Conservation (phyloP, 2,888 invertebrate genomes). For the Elmis aenea region DNA sequence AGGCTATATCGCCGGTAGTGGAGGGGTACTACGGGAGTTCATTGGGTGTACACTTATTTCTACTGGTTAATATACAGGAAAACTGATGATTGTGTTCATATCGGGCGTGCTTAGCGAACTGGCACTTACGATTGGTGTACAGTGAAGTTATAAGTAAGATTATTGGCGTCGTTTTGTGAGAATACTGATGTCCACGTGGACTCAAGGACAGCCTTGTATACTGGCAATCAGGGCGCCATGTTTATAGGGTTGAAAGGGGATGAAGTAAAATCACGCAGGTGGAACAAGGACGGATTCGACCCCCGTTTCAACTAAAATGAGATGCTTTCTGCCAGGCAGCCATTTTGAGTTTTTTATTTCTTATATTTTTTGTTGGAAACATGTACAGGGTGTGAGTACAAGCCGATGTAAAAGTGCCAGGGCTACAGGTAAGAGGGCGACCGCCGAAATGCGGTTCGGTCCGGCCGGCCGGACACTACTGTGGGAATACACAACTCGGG, state of each 20-base stretch:
- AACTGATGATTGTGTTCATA: constrained; percentile 39
- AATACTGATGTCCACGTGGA: constrained; percentile 41
- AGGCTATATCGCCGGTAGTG: constrained; percentile 8
- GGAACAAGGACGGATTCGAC: constrained; percentile 49
- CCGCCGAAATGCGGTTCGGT: constrained; percentile 6
- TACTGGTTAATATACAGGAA: constrained; percentile 18
- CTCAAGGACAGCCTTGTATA: constrained; percentile 45
- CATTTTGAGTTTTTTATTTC: constrained; percentile 62
- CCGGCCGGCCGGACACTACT: constrained; percentile 23
- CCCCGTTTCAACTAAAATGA: constrained; percentile 50
- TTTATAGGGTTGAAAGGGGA: constrained; percentile 51
- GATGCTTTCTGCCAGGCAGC: constrained; percentile 58
- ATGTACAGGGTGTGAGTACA: constrained; percentile 47
- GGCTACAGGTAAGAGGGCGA: constrained; percentile 19
- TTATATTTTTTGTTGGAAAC: constrained; percentile 38
- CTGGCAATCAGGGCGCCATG: constrained; percentile 52
- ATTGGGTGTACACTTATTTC: constrained; percentile 34
- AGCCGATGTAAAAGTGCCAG: constrained; percentile 40
- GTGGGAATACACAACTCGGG: constrained; percentile 30
- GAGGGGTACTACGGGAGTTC: constrained; percentile 15
- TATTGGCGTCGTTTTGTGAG: constrained; percentile 26
- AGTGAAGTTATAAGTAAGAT: too few species aligned
- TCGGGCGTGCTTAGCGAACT: constrained; percentile 29
- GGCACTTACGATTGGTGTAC: constrained; percentile 20
- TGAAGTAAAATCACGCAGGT: constrained; percentile 49